phyloP scores from a whole-genome alignment of 64 coral and sea anemone genomes.

The Dendronephthya gigantea region DNA sequence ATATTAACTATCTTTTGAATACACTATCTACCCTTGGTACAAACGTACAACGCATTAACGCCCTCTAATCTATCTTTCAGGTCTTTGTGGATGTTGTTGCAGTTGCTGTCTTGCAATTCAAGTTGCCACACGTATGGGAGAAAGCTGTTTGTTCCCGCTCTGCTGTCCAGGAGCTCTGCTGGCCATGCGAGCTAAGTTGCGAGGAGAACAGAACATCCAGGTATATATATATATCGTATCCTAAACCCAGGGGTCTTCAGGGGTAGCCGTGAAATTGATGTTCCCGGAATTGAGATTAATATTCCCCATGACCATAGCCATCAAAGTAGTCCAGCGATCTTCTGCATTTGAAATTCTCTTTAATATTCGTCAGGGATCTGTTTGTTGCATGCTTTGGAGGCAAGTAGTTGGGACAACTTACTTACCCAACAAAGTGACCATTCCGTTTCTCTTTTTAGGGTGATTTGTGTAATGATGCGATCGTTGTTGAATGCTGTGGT shows the following conservation, averaged over 20 bases:
- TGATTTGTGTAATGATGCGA: slow-evolving; percentile 41
- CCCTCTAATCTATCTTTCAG: not conserved
- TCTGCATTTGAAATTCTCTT: too few relatives aligned
- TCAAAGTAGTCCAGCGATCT: too few relatives aligned
- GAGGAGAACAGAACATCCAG: slow-evolving; percentile 13
- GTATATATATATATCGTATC: not conserved
- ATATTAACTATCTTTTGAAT: too few relatives aligned
- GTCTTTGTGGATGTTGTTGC: not conserved
- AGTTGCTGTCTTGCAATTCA: not conserved
- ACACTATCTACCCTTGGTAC: not conserved
- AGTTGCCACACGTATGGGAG: not conserved
- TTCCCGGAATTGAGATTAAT: too few relatives aligned
- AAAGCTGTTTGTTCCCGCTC: not conserved
- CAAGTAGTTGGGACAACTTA: too few relatives aligned
- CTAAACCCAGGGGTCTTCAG: too few relatives aligned
- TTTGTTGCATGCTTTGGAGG: too few relatives aligned
- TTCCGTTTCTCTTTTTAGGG: slow-evolving; percentile 36
- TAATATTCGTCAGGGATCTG: too few relatives aligned
- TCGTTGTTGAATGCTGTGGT: slow-evolving; percentile 13
- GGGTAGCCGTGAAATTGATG: too few relatives aligned
- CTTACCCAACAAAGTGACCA: too few relatives aligned
- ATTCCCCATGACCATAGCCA: too few relatives aligned
- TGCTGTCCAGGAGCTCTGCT: not conserved
- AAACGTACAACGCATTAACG: not conserved
- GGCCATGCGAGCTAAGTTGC: slow-evolving; percentile 3